phyloP scores from a whole-genome alignment of 2,888 invertebrate species.

The Ectobius pallidus region DNA sequence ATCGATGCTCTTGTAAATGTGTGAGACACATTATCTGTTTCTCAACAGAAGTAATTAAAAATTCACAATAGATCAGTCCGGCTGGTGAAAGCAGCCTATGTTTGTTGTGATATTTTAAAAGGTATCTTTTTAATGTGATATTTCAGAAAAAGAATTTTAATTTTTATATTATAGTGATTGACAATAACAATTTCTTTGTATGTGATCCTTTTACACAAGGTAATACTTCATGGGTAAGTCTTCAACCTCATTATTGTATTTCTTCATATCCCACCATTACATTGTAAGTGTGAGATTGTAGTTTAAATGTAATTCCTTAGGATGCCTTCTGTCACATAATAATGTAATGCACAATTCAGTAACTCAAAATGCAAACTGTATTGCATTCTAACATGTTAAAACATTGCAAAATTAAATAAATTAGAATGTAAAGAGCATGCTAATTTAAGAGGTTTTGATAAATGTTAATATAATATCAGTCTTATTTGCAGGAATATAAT shows the following conservation, averaged over 20 bases:
- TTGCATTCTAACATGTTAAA: no score
- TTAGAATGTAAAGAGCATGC: no score
- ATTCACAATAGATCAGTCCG: neutral
- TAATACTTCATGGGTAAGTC: slow-evolving; percentile 22
- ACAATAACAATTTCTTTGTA: slow-evolving; percentile 22
- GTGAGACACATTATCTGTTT: neutral
- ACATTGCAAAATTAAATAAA: no score
- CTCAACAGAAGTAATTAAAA: neutral
- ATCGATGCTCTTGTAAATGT: neutral
- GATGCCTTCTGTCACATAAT: no score
- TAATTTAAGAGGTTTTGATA: no score
- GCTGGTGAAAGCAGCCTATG: slow-evolving; percentile 5
- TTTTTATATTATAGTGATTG: slow-evolving; percentile 33
- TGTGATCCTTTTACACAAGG: slow-evolving; percentile 21
- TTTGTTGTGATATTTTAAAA: slow-evolving; percentile 20
- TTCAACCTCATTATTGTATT: no score
- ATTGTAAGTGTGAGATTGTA: no score
- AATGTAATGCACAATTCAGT: no score
- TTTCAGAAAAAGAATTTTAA: slow-evolving; percentile 24
- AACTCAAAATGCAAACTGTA: no score
- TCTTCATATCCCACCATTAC: neutral
- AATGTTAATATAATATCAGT: no score
- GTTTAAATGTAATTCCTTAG: no score
- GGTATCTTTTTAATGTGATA: slow-evolving; percentile 24
- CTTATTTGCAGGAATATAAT: no score